Evolutionary conservation across 2,888 invertebrate species (phyloP), one percentile per base, ranked within the genome.

Genomic region (Axea sp.): DNA sequence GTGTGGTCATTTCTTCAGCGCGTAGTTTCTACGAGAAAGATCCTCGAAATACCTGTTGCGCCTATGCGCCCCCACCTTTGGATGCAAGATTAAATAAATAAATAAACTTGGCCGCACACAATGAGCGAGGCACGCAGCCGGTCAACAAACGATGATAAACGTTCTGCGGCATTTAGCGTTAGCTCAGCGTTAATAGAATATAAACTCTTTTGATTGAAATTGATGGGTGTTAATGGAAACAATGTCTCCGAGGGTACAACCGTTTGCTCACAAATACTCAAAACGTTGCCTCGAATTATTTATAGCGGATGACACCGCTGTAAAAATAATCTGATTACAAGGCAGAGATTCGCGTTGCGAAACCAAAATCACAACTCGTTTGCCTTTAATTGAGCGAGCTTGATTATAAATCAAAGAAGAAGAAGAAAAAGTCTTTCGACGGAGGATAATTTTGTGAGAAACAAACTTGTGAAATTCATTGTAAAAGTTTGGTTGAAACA

Each of bases 1-100:
- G 83, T 78, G 84, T 81, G 84, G 83, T 82, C 79, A 75, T 77
- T 71, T 73, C 80, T 78, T 75, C 41, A 30, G 39, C 67, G 72
- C 77, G 64, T 73, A 73, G 75, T 77, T 76, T 76, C 75, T 17
- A 59, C 51, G 37, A 53, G 55, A 60, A 15, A 51, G 59, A 59
- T 79, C 65, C 72, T 77, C 73, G 69, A 75, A 71, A 75, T 75
- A 75, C 60, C 74, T 65, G 74, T 75, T 75, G 65, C 55, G 49
- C 55, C 45, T 60, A 39, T 59, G 62, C 33, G 35, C 45, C 62
- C 53, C 62, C 47, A 19, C 51, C 49, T 35, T 8, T 15, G 43
- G 19, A 39, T 8, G 28, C 19, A 22, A 71, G 64, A 74, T 74
- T 59, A 60, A 74, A 69, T 64, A 74, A 74, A 74, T 69, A 69